These are phyloP conservation scores for Baccha elongata DNA, from an alignment of 2,888 invertebrate species.

Conservation along the genomic window DNA sequence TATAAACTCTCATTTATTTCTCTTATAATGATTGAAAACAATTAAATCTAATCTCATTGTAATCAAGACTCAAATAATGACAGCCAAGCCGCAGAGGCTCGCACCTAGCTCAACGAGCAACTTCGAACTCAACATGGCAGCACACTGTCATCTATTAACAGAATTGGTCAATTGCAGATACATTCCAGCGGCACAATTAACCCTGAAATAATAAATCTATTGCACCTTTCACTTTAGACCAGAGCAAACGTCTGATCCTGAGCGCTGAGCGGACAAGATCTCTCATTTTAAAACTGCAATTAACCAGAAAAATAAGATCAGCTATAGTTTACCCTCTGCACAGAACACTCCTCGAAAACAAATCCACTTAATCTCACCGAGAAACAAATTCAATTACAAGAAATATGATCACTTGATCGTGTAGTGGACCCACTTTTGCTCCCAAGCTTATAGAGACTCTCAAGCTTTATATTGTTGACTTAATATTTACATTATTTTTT, in stretches of 20 bases:
- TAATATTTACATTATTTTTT: constrained; percentile 49
- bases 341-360: constrained; percentile 40
- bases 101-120: background rate
- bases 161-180: constrained; percentile 53
- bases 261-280: constrained; percentile 32
- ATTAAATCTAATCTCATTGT: constrained; percentile 40
- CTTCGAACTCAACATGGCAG: background rate
- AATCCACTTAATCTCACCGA: constrained; percentile 59
- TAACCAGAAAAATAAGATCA: constrained; percentile 44
- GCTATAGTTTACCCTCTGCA: constrained; percentile 22
- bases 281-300: constrained; percentile 58
- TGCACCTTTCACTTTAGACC: constrained; percentile 65
- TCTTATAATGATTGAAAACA: constrained; percentile 30
- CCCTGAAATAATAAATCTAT: constrained; percentile 69
- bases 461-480: constrained; percentile 44
- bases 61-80: constrained; percentile 47
- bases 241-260: constrained; percentile 6
- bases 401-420: constrained; percentile 58
- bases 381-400: constrained; percentile 63
- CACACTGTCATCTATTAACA: constrained; percentile 9
- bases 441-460: constrained; percentile 16
- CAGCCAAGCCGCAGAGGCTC: background rate
- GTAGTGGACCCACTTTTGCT: constrained; percentile 30
- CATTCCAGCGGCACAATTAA: constrained; percentile 56
- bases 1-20: constrained; percentile 16